A percentile compares a stretch with the other conserved stretches of the same genome.
Conservation (phyloP, 1,140 invertebrate species). For the Drosophila tsacasi region DNA sequence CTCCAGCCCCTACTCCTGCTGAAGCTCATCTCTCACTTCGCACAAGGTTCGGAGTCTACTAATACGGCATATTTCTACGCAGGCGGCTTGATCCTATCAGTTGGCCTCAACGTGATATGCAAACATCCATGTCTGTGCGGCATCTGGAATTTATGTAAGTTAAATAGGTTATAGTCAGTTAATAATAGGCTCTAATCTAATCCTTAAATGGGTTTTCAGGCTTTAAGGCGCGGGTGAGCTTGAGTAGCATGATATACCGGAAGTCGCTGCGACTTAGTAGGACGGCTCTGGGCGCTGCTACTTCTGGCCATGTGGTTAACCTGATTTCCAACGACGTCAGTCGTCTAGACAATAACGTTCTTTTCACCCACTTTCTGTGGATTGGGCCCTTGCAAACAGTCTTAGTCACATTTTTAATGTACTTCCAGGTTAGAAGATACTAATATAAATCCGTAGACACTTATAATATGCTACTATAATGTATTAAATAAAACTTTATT, state of each 20-base stretch:
- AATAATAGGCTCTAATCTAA: background rate
- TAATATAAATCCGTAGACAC: too few relatives aligned
- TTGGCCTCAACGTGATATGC: constrained; percentile 89
- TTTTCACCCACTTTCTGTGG: constrained; percentile 91
- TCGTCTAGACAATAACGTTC: constrained; percentile 89
- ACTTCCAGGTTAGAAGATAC: constrained; percentile 84
- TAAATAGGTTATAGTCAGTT: background rate
- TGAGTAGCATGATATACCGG: constrained; percentile 86
- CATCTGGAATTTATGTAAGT: constrained; percentile 88
- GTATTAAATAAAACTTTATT: too few relatives aligned
- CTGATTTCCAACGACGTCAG: constrained; percentile 95
- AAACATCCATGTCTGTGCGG: constrained; percentile 93
- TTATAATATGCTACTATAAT: too few relatives aligned
- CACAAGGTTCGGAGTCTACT: constrained; percentile 83
- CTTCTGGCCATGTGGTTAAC: constrained; percentile 95
- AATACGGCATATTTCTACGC: constrained; percentile 89
- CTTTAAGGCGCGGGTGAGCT: constrained; percentile 91
- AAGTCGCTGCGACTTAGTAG: constrained; percentile 88
- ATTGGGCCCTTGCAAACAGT: constrained; percentile 93
- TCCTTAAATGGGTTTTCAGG: background rate
- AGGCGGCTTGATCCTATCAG: constrained; percentile 88
- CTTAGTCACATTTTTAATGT: constrained; percentile 92
- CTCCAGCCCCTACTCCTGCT: constrained; percentile 90
- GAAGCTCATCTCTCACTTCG: constrained; percentile 88
- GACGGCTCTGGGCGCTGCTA: constrained; percentile 90